phyloP scores from a whole-genome alignment of 1,140 invertebrate species.

The Brachionus plicatilis region DNA sequence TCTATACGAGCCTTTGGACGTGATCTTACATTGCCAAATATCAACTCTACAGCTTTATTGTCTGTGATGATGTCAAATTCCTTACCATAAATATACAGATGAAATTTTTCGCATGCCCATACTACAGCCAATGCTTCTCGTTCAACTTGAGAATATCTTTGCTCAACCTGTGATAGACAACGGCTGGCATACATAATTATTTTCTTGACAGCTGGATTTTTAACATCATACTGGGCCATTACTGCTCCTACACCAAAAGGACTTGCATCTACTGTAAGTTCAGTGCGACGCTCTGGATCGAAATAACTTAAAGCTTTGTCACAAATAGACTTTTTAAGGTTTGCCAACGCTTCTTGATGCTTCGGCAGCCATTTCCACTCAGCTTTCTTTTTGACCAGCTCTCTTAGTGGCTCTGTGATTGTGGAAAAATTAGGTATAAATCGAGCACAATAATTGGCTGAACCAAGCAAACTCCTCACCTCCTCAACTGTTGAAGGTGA shows the following conservation, averaged over 20 bases:
- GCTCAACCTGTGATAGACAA: slow-evolving; percentile 42
- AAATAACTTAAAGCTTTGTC: slow-evolving; percentile 4
- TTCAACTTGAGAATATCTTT: slow-evolving; percentile 43
- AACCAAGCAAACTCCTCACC: slow-evolving; percentile 42
- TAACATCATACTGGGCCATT: slow-evolving; percentile 47
- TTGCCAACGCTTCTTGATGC: neutral
- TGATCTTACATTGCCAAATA: neutral
- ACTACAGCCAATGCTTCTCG: slow-evolving; percentile 37
- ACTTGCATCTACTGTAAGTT: slow-evolving; percentile 43
- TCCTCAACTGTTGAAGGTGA: slow-evolving; percentile 22
- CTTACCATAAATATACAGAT: neutral
- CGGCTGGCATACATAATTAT: slow-evolving; percentile 46
- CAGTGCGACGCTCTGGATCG: neutral
- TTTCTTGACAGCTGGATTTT: slow-evolving; percentile 40
- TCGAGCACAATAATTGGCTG: slow-evolving; percentile 51
- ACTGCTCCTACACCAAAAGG: slow-evolving; percentile 56
- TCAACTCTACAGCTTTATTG: neutral
- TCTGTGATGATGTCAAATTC: slow-evolving; percentile 20
- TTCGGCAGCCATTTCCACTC: slow-evolving; percentile 21
- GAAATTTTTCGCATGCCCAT: neutral
- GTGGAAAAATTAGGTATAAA: slow-evolving; percentile 50
- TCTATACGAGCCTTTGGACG: neutral
- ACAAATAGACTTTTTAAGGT: neutral
- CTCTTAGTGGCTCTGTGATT: slow-evolving; percentile 44
- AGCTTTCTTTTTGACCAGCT: slow-evolving; percentile 39